Evolutionary conservation across 2,888 invertebrate genomes (phyloP).

Genomic region (Leucania comma): DNA sequence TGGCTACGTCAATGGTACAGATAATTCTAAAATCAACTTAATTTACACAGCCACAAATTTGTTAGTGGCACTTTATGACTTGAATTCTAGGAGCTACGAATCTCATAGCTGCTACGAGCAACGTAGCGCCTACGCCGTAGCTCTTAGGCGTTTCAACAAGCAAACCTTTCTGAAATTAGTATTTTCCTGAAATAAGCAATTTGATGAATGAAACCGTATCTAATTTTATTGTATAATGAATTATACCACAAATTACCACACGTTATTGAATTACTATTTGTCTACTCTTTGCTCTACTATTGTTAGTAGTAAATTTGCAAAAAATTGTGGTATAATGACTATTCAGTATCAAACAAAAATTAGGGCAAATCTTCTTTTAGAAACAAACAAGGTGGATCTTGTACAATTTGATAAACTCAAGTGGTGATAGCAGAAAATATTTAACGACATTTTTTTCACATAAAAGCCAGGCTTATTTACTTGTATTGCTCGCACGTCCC

Average conservation of each 20-base stretch:
- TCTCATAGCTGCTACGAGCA: conserved; percentile 21
- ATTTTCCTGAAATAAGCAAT: neutral
- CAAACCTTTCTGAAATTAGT: too few species aligned
- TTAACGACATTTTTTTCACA: too few species aligned
- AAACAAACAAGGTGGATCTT: neutral
- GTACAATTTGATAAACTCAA: conserved; percentile 14
- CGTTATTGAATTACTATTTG: neutral
- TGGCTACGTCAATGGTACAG: neutral
- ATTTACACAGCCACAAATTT: neutral
- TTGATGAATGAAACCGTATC: neutral
- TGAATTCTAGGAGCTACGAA: neutral
- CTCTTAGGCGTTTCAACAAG: neutral
- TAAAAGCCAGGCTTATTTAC: too few species aligned
- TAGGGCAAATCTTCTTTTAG: neutral
- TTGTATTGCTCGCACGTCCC: too few species aligned
- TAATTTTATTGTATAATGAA: neutral
- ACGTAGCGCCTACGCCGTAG: conserved; percentile 37
- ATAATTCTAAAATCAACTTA: neutral
- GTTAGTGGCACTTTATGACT: neutral
- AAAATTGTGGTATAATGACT: too few species aligned
- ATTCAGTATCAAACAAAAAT: conserved; percentile 4
- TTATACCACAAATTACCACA: neutral
- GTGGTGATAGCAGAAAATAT: conserved; percentile 3
- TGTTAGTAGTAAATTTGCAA: too few species aligned
- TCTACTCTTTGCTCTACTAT: too few species aligned